Evolutionary conservation across 2,797 vertebrate species (phyloP).

Genomic region (Meriones psammophilus): DNA sequence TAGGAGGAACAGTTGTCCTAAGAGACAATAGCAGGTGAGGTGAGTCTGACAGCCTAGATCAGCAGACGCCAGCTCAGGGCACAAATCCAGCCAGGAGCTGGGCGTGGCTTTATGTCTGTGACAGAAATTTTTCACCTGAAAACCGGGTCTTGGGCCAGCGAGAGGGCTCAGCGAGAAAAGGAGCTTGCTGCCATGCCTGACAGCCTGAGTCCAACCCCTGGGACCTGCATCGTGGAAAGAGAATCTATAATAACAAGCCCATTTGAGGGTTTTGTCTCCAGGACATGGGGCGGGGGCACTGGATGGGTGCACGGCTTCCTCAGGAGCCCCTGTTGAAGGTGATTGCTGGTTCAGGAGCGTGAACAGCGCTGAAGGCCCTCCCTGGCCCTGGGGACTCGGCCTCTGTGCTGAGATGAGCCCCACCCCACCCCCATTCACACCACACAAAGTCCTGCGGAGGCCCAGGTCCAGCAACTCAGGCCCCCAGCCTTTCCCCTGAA

Average conservation of each 20-base stretch:
- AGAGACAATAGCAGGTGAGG: rapidly evolving
- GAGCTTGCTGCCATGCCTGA: neutral
- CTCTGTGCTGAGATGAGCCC: neutral
- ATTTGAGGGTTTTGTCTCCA: neutral
- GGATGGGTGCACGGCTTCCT: neutral
- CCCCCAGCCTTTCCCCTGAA: neutral
- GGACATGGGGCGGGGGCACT: neutral
- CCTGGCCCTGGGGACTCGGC: neutral
- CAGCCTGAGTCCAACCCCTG: neutral
- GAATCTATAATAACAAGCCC: neutral
- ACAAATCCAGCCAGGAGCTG: neutral
- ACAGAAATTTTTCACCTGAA: neutral
- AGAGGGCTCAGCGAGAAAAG: neutral
- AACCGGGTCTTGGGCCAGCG: neutral
- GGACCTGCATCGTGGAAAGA: neutral
- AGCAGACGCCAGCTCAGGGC: neutral
- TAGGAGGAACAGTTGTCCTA: neutral
- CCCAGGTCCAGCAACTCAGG: rapidly evolving
- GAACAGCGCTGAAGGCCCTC: neutral
- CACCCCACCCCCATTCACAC: neutral
- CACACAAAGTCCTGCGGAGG: neutral
- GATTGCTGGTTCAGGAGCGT: neutral
- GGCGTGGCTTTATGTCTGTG: neutral
- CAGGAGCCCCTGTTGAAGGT: neutral
- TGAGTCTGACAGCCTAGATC: neutral